Evolutionary conservation across 2,888 invertebrate species (phyloP).

Genomic region (Macrophya annulata): DNA sequence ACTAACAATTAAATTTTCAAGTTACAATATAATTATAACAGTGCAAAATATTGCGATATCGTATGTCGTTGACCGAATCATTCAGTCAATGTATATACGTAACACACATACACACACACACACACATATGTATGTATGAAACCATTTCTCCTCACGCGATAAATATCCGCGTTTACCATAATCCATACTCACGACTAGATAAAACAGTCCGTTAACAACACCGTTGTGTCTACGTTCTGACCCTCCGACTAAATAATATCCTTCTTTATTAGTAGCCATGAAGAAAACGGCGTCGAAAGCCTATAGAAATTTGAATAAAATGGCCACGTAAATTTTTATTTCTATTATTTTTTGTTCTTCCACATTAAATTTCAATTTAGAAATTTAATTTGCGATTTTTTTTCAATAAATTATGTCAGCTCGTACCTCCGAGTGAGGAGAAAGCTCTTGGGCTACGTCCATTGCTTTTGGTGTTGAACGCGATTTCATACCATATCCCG

Average conservation of each 20-base stretch:
- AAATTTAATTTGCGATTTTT: slow-evolving; percentile 30
- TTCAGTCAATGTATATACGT: too few species aligned
- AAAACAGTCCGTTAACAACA: slow-evolving; percentile 86
- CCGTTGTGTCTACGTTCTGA: slow-evolving; percentile 85
- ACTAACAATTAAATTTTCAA: background rate
- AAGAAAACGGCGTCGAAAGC: slow-evolving; percentile 92
- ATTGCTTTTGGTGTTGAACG: slow-evolving; percentile 77
- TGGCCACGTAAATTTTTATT: background rate
- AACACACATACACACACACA: background rate
- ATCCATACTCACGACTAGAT: slow-evolving; percentile 82
- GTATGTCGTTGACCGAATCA: too few species aligned
- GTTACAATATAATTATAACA: background rate
- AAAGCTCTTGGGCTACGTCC: slow-evolving; percentile 84
- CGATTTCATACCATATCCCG: slow-evolving; percentile 49
- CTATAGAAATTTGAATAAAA: slow-evolving; percentile 75
- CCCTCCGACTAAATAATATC: slow-evolving; percentile 85
- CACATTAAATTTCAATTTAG: slow-evolving; percentile 30
- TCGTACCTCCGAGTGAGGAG: slow-evolving; percentile 81
- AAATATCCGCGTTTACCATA: background rate
- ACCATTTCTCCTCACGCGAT: background rate
- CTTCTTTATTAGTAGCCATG: slow-evolving; percentile 84
- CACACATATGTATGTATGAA: too few species aligned
- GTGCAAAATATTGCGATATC: background rate
- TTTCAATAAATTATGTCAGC: slow-evolving; percentile 1
- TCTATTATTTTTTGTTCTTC: too few species aligned